A percentile compares a stretch with the other conserved stretches of the same genome.
Conservation (phyloP, 2,888 invertebrate genomes). For the Troides aeacus region DNA sequence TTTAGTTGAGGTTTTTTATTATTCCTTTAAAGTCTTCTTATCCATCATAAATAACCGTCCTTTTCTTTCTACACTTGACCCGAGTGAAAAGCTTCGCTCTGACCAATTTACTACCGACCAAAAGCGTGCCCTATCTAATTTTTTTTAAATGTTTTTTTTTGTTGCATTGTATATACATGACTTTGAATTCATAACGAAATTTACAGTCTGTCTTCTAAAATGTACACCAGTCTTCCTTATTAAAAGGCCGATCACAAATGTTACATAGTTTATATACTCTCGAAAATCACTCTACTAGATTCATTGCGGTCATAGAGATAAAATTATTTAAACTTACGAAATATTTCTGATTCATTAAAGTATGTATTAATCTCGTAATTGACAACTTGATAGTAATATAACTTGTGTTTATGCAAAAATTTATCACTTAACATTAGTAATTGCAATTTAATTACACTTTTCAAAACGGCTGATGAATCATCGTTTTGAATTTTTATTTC, state of each 20-base stretch:
- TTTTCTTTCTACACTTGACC: constrained; percentile 26
- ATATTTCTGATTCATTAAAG: too few species aligned
- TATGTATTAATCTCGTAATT: too few species aligned
- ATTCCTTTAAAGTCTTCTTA: background rate
- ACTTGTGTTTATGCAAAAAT: background rate
- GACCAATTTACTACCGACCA: constrained; percentile 24
- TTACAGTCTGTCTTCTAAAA: too few species aligned
- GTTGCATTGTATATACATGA: background rate
- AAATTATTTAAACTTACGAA: too few species aligned
- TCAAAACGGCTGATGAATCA: background rate
- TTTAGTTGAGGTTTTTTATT: too few species aligned
- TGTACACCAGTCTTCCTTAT: too few species aligned
- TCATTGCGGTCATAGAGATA: too few species aligned
- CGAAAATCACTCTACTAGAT: too few species aligned
- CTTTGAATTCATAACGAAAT: background rate
- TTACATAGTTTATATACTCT: too few species aligned
- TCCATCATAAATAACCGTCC: constrained; percentile 7
- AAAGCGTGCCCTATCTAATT: constrained; percentile 41
- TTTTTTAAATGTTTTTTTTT: constrained; percentile 36
- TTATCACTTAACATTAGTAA: background rate
- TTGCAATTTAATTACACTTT: background rate
- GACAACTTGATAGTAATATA: background rate
- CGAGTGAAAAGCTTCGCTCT: constrained; percentile 21
- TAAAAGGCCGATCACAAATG: too few species aligned
- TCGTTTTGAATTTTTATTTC: background rate